Evolutionary conservation across 2,113 vertebrate genomes (phyloP).

Genomic region (Myiagra hebetior): DNA sequence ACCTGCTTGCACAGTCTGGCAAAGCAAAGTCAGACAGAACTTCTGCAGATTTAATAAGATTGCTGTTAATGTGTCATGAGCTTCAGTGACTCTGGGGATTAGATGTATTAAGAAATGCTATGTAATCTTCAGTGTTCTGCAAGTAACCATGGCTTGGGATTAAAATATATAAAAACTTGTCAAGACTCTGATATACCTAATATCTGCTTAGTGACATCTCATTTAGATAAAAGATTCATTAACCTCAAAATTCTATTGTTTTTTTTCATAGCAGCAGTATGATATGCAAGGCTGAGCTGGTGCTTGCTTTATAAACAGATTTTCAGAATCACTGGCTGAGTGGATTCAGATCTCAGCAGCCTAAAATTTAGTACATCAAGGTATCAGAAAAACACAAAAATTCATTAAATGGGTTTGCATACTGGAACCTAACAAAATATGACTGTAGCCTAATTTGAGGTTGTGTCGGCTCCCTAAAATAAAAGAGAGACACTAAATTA

Average conservation of each 20-base stretch:
- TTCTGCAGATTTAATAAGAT: neutral
- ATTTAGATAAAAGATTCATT: slow-evolving; percentile 19
- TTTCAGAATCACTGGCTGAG: neutral
- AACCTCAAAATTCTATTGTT: neutral
- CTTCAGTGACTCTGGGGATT: slow-evolving; percentile 26
- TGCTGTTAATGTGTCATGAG: neutral
- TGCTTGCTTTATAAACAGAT: neutral
- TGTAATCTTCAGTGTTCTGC: neutral
- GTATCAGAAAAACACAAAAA: neutral
- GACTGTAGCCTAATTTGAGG: neutral
- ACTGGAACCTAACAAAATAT: neutral
- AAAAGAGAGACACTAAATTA: neutral
- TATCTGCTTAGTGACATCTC: slow-evolving; percentile 17
- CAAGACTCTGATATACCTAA: neutral
- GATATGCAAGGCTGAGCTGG: neutral
- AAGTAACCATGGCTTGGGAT: neutral
- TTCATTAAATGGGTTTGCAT: neutral
- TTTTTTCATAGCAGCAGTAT: neutral
- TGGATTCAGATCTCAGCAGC: neutral
- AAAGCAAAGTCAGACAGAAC: neutral
- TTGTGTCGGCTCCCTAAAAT: neutral
- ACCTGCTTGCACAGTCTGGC: neutral
- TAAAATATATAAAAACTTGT: slow-evolving; percentile 26
- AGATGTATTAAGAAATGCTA: slow-evolving; percentile 3
- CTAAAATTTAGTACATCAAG: neutral